Evolutionary conservation across 1,140 invertebrate species (phyloP).

Genomic region (Conus ventricosus): DNA sequence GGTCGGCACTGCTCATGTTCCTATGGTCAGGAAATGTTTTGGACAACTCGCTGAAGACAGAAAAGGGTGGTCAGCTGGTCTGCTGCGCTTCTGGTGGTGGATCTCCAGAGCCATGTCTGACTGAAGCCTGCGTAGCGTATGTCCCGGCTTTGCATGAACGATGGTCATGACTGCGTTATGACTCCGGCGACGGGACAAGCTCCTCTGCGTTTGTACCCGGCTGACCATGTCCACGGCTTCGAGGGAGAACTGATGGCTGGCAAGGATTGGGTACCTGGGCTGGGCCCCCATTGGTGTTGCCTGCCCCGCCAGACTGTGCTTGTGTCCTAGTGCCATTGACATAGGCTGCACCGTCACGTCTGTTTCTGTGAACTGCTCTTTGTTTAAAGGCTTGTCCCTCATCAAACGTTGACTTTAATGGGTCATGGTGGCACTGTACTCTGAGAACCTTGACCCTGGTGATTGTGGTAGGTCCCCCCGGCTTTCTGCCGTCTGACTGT

Average conservation of each 20-base stretch:
- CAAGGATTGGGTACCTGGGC: background rate
- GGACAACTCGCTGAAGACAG: background rate
- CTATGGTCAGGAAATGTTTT: too few species aligned
- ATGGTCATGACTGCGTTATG: slow-evolving; percentile 25
- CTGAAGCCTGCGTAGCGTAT: slow-evolving; percentile 9
- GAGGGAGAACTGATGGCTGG: background rate
- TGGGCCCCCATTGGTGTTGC: background rate
- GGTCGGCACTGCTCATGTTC: too few species aligned
- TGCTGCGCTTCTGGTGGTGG: background rate
- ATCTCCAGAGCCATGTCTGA: background rate
- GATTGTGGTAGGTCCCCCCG: background rate
- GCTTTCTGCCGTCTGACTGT: background rate
- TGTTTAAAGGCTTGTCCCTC: background rate
- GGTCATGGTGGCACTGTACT: background rate
- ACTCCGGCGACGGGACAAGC: background rate
- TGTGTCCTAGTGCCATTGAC: background rate
- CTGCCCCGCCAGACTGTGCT: background rate
- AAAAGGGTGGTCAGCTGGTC: background rate
- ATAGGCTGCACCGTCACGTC: background rate
- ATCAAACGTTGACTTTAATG: background rate
- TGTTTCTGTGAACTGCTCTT: background rate
- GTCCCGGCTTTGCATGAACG: slow-evolving; percentile 8
- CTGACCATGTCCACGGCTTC: background rate
- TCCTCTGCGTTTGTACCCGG: background rate
- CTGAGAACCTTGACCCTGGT: background rate